These are phyloP conservation scores for Apis dorsata DNA, from an alignment of 1,140 invertebrate genomes.

Conservation along the genomic window DNA sequence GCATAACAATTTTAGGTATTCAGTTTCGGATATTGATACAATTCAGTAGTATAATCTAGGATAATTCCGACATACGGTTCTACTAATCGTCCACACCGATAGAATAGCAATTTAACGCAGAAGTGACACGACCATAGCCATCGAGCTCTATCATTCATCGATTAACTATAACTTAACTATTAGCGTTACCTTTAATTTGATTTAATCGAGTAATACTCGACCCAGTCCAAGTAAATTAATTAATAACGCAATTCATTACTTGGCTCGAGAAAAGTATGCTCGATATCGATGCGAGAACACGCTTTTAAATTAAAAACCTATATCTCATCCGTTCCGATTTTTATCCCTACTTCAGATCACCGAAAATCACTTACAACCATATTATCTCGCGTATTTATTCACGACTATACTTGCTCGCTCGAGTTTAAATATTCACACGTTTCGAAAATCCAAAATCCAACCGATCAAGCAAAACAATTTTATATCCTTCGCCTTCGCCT, in stretches of 20 bases:
- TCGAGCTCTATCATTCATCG: background rate
- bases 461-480: slow-evolving; percentile 32
- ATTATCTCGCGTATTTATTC: too few relatives aligned
- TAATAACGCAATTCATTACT: slow-evolving; percentile 3
- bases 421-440: too few relatives aligned
- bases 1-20: background rate
- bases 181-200: slow-evolving; percentile 4
- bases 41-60: background rate
- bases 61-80: background rate
- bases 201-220: background rate
- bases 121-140: background rate
- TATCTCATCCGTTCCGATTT: background rate
- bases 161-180: background rate
- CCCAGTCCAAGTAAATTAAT: slow-evolving; percentile 8
- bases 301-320: background rate
- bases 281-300: too few relatives aligned
- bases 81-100: background rate
- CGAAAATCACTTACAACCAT: background rate
- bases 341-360: background rate
- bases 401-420: too few relatives aligned
- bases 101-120: too few relatives aligned
- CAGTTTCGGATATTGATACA: too few relatives aligned
- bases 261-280: background rate
- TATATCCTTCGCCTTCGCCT: slow-evolving; percentile 3
- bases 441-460: slow-evolving; percentile 10